Evolutionary conservation across 2,888 invertebrate species (phyloP), one percentile per base, ranked within the genome.

Genomic region (Caenorhabditis sp.): DNA sequence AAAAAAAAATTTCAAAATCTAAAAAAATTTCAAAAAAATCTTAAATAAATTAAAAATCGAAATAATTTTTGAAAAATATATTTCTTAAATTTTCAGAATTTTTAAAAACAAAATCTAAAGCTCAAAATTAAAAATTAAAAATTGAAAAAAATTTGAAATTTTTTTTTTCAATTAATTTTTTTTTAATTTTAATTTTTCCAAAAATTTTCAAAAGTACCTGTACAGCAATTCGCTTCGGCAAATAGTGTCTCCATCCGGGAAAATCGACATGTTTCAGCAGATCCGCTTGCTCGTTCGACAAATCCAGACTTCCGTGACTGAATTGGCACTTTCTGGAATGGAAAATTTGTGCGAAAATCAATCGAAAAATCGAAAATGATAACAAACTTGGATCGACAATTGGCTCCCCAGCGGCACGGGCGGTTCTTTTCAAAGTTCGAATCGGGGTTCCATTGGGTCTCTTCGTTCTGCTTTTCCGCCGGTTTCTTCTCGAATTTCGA

Each of bases 291-390:
- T 86, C 85, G 1, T 37, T 40, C 28, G 78, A 69, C 85, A 85
- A 86, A 28, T 85, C 86, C 6, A 68, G 58, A 35, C 35, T 56
- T 13, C 85, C 85, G 67, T 87, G 87, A n/a, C 50, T 44, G 44
- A 76, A 87, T 28, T 84, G 83, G 64, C 87, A 87, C n/a, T 37
- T 82, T 26, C 81, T 85, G 55, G 40, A 74, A 32, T 9, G 4
- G n/a, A 32, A 32, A 32, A 32, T 32, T 32, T 32, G 5, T 32
- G 5, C 4, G 9, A 32, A 32, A 32, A 32, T 32, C 32, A 32
- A n/a, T 32, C 5, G 32, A 9, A 32, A 56, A 40, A 62, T 9
- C 47, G n/a, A n/a, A n/a, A n/a, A n/a, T n/a, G n/a, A n/a, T n/a
- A n/a, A n/a, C n/a, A n/a, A n/a, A n/a, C n/a, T n/a, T n/a, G n/a